phyloP scores from a whole-genome alignment of 2,888 invertebrate genomes.

The Choristoneura rosaceana region DNA sequence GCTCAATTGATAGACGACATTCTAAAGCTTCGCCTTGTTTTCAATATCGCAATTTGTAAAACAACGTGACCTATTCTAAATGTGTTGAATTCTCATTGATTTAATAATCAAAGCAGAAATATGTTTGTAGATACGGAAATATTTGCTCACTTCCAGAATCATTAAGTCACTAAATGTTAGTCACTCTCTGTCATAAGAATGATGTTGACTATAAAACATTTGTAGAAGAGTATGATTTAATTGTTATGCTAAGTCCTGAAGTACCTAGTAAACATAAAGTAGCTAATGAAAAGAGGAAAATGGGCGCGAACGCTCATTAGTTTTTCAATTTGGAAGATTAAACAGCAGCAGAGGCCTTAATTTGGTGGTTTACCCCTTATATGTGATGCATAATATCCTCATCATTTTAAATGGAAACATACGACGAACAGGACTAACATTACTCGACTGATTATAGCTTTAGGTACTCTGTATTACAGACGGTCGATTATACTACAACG shows the following conservation, averaged over 20 bases:
- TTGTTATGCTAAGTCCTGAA: neutral
- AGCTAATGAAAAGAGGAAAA: neutral
- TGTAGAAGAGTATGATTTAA: neutral
- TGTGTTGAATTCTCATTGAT: neutral
- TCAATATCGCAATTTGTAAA: slow-evolving; percentile 1
- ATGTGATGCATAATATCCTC: neutral
- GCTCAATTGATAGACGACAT: too few species aligned
- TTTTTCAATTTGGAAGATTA: neutral
- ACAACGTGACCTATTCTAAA: neutral
- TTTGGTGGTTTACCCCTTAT: neutral
- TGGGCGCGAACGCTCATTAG: neutral
- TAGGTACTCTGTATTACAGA: neutral
- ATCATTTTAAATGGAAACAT: neutral
- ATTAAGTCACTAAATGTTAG: slow-evolving; percentile 7
- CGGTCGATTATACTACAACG: neutral
- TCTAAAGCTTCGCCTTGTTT: slow-evolving; percentile 6
- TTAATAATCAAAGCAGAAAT: neutral
- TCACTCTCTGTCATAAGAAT: neutral
- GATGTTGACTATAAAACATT: slow-evolving; percentile 9
- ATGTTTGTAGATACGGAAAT: neutral
- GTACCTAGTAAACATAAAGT: neutral
- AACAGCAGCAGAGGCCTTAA: neutral
- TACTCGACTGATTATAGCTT: neutral
- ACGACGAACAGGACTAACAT: neutral
- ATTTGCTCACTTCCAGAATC: slow-evolving; percentile 12